A percentile compares a stretch with the other conserved stretches of the same genome.
Evolutionary conservation across 2,888 invertebrate genomes (phyloP).

Genomic region (Petrophora chlorosata): DNA sequence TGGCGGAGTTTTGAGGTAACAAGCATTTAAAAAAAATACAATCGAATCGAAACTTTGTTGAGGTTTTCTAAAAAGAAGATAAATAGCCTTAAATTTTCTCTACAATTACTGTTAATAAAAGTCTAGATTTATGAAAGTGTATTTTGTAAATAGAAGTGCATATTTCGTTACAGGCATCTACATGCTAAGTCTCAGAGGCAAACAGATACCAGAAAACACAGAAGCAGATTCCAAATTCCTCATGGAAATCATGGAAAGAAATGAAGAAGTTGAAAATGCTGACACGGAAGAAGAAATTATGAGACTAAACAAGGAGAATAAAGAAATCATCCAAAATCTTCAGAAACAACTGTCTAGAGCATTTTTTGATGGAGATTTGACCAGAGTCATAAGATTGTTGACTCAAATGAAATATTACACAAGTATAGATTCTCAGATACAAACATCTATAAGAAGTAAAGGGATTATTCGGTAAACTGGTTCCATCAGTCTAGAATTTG

Average conservation of each 20-base stretch:
- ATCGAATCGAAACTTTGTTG: no score
- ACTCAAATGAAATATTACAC: conserved; percentile 93
- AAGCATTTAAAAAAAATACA: no score
- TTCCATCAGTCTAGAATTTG: no score
- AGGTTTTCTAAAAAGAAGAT: no score
- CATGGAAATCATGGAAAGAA: conserved; percentile 93
- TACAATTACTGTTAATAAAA: no score
- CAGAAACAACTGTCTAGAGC: conserved; percentile 84
- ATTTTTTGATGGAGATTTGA: conserved; percentile 86
- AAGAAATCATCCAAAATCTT: conserved; percentile 77
- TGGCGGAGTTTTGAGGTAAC: no score
- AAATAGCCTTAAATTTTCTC: no score
- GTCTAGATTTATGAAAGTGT: no score
- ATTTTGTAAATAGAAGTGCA: background rate
- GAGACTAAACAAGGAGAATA: conserved; percentile 83
- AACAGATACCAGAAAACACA: conserved; percentile 86
- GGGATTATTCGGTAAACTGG: conserved; percentile 79
- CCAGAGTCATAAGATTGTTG: conserved; percentile 86
- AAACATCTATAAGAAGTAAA: conserved; percentile 83
- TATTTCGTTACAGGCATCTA: conserved; percentile 85
- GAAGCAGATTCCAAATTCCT: conserved; percentile 88
- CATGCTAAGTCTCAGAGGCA: conserved; percentile 87
- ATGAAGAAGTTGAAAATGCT: conserved; percentile 92
- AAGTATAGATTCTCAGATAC: conserved; percentile 91
- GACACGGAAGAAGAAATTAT: conserved; percentile 82